phyloP scores from a whole-genome alignment of 2,113 vertebrate species.

The Verasper variegatus region DNA sequence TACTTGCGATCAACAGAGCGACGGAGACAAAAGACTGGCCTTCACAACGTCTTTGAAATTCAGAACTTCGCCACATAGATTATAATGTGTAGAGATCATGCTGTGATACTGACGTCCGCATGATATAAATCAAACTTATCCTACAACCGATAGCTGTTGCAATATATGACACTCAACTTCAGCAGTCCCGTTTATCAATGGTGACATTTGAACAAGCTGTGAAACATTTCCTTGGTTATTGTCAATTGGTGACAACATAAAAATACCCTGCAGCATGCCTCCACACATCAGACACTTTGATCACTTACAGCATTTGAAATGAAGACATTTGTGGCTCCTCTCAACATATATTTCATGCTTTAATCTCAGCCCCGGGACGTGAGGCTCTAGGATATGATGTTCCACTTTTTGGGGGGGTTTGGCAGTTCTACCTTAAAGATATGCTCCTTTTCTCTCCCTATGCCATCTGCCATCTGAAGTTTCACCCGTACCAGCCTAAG shows the following conservation, averaged over 20 bases:
- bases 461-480: conserved; percentile 84
- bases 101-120: conserved; percentile 7
- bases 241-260: conserved; percentile 62
- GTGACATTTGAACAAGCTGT: conserved; percentile 63
- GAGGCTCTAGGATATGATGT: conserved; percentile 69
- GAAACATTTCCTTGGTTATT: conserved; percentile 56
- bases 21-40: conserved; percentile 28
- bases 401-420: conserved; percentile 69
- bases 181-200: conserved; percentile 41
- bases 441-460: conserved; percentile 66
- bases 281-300: conserved; percentile 72
- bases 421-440: conserved; percentile 79
- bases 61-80: conserved; percentile 18
- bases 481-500: conserved; percentile 78
- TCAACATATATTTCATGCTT: conserved; percentile 73
- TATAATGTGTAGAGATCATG: conserved; percentile 11
- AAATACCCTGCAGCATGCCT: conserved; percentile 71
- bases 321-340: conserved; percentile 67
- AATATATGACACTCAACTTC: conserved; percentile 40
- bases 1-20: conserved; percentile 54
- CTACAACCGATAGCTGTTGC: conserved; percentile 9
- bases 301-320: conserved; percentile 71
- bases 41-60: conserved; percentile 43
- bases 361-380: conserved; percentile 74
- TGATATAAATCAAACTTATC: conserved; percentile 7